Evolutionary conservation across 2,888 invertebrate genomes (phyloP).

Genomic region (Ophioninae sp.): DNA sequence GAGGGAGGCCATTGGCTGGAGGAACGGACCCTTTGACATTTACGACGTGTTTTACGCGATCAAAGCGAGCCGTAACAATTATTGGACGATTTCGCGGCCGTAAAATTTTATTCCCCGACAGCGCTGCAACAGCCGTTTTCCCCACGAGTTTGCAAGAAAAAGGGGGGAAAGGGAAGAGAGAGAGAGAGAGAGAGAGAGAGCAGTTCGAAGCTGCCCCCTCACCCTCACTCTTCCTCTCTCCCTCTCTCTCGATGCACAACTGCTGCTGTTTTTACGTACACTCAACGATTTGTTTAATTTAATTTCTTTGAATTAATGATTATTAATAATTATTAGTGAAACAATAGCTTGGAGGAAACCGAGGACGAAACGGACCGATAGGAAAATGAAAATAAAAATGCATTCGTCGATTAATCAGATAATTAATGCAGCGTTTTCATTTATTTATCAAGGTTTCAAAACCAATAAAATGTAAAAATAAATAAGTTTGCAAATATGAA

Average conservation of each 20-base stretch:
- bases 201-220: not conserved
- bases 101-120: conserved; percentile 79
- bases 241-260: not conserved
- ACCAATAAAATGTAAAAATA: too few species aligned
- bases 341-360: not conserved
- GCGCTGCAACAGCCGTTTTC: conserved; percentile 68
- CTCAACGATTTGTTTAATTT: too few species aligned
- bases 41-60: conserved; percentile 81
- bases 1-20: conserved; percentile 39
- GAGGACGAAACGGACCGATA: not conserved
- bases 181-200: not conserved
- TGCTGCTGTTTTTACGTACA: not conserved
- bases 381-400: not conserved
- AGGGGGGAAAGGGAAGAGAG: not conserved
- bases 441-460: too few species aligned
- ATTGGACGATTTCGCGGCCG: conserved; percentile 80
- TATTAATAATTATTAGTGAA: too few species aligned
- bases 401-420: not conserved
- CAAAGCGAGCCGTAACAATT: conserved; percentile 80
- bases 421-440: not conserved
- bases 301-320: too few species aligned
- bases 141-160: conserved; percentile 27
- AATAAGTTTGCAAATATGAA: too few species aligned
- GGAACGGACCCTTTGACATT: conserved; percentile 72
- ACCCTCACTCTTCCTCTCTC: not conserved